A percentile compares a stretch with the other conserved stretches of the same genome.
phyloP scores from a whole-genome alignment of 1,140 invertebrate genomes.

The Drosophila pectinifera region DNA sequence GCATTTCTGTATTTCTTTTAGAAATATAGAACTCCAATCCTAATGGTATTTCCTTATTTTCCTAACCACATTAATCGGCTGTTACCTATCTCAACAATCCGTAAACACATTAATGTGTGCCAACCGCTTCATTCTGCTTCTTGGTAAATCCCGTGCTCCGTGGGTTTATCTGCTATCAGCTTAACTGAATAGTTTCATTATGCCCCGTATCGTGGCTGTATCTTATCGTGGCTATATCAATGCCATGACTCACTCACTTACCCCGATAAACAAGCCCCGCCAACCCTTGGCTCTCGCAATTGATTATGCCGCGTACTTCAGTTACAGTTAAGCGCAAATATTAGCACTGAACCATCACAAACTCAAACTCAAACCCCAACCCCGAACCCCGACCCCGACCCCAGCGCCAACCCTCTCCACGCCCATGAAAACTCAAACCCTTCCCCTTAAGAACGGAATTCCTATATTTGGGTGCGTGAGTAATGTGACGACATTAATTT shows the following conservation, averaged over 20 bases:
- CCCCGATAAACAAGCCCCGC: slow-evolving; percentile 14
- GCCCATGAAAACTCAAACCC: slow-evolving; percentile 19
- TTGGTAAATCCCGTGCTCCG: slow-evolving; percentile 1
- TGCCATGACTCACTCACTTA: slow-evolving; percentile 42
- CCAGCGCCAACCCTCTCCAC: background rate
- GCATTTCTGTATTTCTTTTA: background rate
- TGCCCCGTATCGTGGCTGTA: slow-evolving; percentile 26
- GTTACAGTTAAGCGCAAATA: slow-evolving; percentile 69
- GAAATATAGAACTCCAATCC: no score
- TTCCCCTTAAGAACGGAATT: slow-evolving; percentile 8
- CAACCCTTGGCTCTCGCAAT: slow-evolving; percentile 44
- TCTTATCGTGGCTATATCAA: slow-evolving; percentile 28
- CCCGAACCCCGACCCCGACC: slow-evolving; percentile 2
- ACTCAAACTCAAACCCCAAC: slow-evolving; percentile 8
- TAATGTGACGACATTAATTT: slow-evolving; percentile 84
- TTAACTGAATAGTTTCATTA: slow-evolving; percentile 40
- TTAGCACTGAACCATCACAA: slow-evolving; percentile 55
- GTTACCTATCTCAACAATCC: slow-evolving; percentile 1
- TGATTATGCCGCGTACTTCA: slow-evolving; percentile 64
- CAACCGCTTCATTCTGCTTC: background rate
- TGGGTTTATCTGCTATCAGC: slow-evolving; percentile 20
- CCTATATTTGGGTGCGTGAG: slow-evolving; percentile 72
- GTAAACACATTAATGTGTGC: slow-evolving; percentile 1
- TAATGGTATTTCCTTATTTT: background rate
- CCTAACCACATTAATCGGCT: background rate